Percentiles rank a stretch among this genome's conserved stretches.
These are phyloP conservation scores for Lucifuga dentata DNA, from an alignment of 2,113 vertebrate genomes.

Conservation along the genomic window DNA sequence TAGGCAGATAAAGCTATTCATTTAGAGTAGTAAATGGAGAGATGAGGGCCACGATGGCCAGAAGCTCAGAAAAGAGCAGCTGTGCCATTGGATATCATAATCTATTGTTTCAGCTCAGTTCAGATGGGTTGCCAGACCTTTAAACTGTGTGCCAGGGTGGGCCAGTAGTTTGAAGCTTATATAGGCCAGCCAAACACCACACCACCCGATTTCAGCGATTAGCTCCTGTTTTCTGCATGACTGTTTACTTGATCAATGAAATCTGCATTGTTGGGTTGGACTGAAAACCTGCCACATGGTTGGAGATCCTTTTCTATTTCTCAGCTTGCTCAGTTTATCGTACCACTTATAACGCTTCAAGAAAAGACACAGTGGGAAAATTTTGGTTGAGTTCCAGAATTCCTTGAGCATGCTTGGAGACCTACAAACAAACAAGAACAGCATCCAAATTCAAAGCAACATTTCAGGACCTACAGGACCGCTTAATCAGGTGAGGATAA, in stretches of 20 bases:
- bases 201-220: too few species aligned
- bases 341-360: not conserved
- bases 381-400: slow-evolving; percentile 10
- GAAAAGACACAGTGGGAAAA: slow-evolving; percentile 3
- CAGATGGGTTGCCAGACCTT: slow-evolving; percentile 18
- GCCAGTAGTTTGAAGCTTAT: too few species aligned
- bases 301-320: slow-evolving; percentile 17
- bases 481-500: slow-evolving; percentile 22
- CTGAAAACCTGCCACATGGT: too few species aligned
- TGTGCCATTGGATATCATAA: slow-evolving; percentile 43
- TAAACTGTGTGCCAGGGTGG: too few species aligned
- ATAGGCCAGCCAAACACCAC: too few species aligned
- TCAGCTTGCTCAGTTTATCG: slow-evolving; percentile 5
- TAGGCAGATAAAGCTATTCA: slow-evolving; percentile 64
- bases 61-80: slow-evolving; percentile 44
- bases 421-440: not conserved
- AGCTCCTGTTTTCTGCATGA: too few species aligned
- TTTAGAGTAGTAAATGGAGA: slow-evolving; percentile 50
- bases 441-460: slow-evolving; percentile 21
- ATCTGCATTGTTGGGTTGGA: too few species aligned
- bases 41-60: too few species aligned
- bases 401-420: not conserved
- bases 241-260: too few species aligned
- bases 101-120: slow-evolving; percentile 34
- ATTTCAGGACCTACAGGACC: slow-evolving; percentile 22